Base-by-base conservation (phyloP, 64 coral and sea anemone species). In the Catalaphyllia jardinei region DNA sequence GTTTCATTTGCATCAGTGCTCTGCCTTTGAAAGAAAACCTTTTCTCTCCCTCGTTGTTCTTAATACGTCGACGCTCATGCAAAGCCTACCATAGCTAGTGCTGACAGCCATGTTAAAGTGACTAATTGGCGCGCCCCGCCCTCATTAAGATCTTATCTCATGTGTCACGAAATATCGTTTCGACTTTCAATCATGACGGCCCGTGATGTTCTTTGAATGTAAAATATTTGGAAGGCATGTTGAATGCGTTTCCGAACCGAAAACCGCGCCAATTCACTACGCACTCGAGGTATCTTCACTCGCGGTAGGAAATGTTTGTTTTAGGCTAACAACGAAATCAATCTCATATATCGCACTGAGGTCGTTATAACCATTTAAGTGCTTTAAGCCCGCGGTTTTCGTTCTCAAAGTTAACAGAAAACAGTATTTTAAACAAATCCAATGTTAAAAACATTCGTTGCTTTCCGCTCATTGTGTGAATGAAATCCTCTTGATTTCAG, bases 141-240 rank as follows among this genome's bases (percentile, higher is more conserved):
- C 81, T 85, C 81, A 85, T 85, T 85, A 85, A 71, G 81, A 85
- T 85, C 63, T 85, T 85, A 85, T 85, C 81, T 85, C 15, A 24
- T 71, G 10, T 42, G 33, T 85, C 81, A 85, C 81, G 81, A 85
- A 85, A 85, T 33, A 85, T 71, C 33, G 22, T 27, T 46, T 85
- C 67, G 25, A 14, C 9, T 29, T 85, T 71, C 62, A 15, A 24
- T 51, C 62, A 50, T 28, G 35, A 60, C 63, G 18, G 22, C 65
- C 63, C 81, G 63, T 60, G 38, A 71, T 71, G 52, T 67, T 29
- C 38, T 67, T 50, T 35, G 81, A 69, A 71, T 85, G 31, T 12
- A 71, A 85, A 71, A 49, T 71, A 85, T 85, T 85, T 85, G 20
- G 31, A 85, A 85, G 81, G 63, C 20, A 85, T 85, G 65, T 85